A percentile compares a stretch with the other conserved stretches of the same genome.
phyloP scores from a whole-genome alignment of 2,113 vertebrate species.

The Xiphophorus couchianus region DNA sequence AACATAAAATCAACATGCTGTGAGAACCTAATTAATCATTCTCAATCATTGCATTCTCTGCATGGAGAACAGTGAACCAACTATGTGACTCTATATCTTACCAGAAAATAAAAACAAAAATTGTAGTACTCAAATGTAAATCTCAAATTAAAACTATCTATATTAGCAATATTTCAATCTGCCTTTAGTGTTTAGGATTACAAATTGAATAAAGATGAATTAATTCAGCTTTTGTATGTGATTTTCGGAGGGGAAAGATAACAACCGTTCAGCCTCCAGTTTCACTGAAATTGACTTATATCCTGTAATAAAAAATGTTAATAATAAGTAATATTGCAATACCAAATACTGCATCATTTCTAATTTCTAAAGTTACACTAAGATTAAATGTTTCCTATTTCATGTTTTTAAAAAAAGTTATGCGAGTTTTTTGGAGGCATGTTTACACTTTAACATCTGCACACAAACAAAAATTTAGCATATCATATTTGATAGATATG shows the following conservation, averaged over 20 bases:
- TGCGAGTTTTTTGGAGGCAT: not conserved
- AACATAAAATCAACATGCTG: not conserved
- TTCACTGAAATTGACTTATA: not conserved
- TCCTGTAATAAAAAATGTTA: no score
- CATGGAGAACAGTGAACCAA: not conserved
- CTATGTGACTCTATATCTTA: not conserved
- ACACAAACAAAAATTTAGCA: not conserved
- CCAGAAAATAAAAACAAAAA: not conserved
- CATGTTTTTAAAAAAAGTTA: not conserved
- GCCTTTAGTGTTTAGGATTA: not conserved
- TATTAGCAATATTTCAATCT: not conserved
- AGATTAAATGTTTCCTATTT: not conserved
- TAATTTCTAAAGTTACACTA: no score
- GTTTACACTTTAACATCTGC: not conserved
- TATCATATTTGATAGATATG: not conserved
- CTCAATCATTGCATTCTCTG: not conserved
- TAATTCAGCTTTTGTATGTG: not conserved
- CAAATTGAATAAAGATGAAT: not conserved
- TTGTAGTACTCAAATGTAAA: not conserved
- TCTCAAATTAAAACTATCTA: not conserved
- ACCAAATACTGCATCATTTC: no score
- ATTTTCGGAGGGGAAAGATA: not conserved
- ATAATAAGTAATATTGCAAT: no score
- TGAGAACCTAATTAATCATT: not conserved
- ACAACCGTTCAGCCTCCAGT: not conserved